Evolutionary conservation across 2,797 vertebrate genomes (phyloP).

Genomic region (Todus mexicanus): DNA sequence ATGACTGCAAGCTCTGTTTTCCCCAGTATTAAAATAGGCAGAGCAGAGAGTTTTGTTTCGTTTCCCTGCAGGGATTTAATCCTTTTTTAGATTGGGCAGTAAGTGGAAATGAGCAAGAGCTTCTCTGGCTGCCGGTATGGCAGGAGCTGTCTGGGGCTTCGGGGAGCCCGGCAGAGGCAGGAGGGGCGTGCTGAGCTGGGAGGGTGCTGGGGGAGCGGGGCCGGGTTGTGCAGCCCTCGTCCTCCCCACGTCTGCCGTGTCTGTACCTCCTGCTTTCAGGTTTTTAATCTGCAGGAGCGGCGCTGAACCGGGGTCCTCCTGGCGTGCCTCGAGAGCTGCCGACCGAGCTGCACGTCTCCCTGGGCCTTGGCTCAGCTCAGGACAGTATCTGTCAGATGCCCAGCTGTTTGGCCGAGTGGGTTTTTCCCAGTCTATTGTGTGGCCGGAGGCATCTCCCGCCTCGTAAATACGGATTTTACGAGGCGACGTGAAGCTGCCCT

Average conservation of each 20-base stretch:
- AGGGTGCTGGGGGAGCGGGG: background rate
- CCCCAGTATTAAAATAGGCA: background rate
- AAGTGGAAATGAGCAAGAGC: background rate
- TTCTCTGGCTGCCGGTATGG: background rate
- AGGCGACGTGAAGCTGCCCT: background rate
- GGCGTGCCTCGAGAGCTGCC: fast-evolving
- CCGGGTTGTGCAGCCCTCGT: fast-evolving
- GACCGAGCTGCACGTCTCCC: background rate
- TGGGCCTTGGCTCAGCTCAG: background rate
- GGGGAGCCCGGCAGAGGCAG: background rate
- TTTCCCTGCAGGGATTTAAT: background rate
- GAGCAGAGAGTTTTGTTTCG: background rate
- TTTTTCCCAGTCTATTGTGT: background rate
- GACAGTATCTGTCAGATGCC: background rate
- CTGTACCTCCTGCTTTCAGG: background rate
- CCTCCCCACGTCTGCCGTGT: fast-evolving
- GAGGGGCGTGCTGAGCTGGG: fast-evolving
- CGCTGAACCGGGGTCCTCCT: background rate
- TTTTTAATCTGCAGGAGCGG: background rate
- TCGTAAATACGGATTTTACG: background rate
- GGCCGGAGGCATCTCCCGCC: background rate
- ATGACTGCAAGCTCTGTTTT: background rate
- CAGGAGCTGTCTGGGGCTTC: background rate
- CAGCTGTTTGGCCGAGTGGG: background rate
- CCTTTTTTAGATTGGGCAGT: background rate